phyloP scores from a whole-genome alignment of 2,888 invertebrate species.

The Ophion slaviceki region DNA sequence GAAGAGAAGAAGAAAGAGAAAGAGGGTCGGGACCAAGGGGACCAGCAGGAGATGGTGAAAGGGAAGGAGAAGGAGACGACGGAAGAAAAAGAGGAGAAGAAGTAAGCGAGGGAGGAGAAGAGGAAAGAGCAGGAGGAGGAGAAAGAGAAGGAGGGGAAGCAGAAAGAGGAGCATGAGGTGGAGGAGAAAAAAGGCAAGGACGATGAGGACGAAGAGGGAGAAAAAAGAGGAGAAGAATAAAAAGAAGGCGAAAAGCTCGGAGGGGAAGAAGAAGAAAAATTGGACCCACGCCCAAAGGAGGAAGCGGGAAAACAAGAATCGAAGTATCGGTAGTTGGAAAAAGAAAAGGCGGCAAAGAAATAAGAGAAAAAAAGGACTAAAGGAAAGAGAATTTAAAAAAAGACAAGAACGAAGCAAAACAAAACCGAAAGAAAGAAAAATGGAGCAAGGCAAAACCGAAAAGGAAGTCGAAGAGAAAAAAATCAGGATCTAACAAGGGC shows the following conservation, averaged over 20 bases:
- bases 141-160: background rate
- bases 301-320: too few relatives aligned
- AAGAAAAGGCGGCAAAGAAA: too few relatives aligned
- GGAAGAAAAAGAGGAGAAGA: background rate
- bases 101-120: background rate
- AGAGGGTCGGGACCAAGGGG: background rate
- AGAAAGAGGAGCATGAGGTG: background rate
- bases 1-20: slow-evolving; percentile 2
- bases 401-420: too few relatives aligned
- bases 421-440: too few relatives aligned
- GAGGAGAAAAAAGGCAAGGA: background rate
- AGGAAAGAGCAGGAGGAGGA: background rate
- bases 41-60: background rate
- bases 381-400: too few relatives aligned
- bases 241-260: too few relatives aligned
- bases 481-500: too few relatives aligned
- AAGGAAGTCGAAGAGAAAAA: too few relatives aligned
- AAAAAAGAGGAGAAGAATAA: background rate
- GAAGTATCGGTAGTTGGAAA: too few relatives aligned
- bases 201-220: background rate
- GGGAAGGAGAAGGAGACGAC: background rate
- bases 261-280: background rate
- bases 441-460: too few relatives aligned
- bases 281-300: too few relatives aligned
- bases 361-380: too few relatives aligned